Evolutionary conservation across 1,140 invertebrate genomes (phyloP).

Genomic region (Mactra quadrangularis): DNA sequence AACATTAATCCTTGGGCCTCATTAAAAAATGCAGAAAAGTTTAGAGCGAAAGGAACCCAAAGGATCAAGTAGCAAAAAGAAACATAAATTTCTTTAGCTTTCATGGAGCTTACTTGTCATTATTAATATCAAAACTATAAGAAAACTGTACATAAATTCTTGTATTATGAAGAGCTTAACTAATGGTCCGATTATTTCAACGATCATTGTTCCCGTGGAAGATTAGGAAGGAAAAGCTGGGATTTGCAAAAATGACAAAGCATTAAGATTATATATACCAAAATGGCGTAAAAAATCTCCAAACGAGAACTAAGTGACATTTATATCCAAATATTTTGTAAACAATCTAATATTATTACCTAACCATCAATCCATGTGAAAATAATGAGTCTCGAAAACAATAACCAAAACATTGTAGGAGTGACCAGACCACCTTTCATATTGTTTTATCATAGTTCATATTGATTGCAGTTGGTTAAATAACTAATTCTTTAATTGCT

Average conservation of each 20-base stretch:
- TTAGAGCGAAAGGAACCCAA: neutral
- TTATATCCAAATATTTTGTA: neutral
- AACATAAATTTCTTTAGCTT: neutral
- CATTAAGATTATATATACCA: too few relatives aligned
- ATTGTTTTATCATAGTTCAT: too few relatives aligned
- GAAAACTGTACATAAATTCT: neutral
- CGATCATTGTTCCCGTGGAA: neutral
- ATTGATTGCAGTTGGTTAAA: too few relatives aligned
- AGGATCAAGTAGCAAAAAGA: neutral
- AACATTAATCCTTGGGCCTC: conserved; percentile 10
- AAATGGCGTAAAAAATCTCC: too few relatives aligned
- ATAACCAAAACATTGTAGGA: too few relatives aligned
- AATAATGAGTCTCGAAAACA: too few relatives aligned
- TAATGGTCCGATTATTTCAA: conserved; percentile 23
- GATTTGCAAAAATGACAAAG: conserved; percentile 43
- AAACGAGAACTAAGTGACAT: neutral
- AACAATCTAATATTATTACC: neutral
- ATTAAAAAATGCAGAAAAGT: neutral
- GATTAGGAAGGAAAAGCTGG: conserved; percentile 45
- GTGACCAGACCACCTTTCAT: too few relatives aligned
- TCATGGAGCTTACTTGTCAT: neutral
- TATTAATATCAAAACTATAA: neutral
- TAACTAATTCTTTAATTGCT: too few relatives aligned
- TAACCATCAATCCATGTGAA: too few relatives aligned
- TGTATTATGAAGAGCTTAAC: conserved; percentile 6